Conservation (phyloP, 2,888 invertebrate genomes). For the Diabrotica balteata region DNA sequence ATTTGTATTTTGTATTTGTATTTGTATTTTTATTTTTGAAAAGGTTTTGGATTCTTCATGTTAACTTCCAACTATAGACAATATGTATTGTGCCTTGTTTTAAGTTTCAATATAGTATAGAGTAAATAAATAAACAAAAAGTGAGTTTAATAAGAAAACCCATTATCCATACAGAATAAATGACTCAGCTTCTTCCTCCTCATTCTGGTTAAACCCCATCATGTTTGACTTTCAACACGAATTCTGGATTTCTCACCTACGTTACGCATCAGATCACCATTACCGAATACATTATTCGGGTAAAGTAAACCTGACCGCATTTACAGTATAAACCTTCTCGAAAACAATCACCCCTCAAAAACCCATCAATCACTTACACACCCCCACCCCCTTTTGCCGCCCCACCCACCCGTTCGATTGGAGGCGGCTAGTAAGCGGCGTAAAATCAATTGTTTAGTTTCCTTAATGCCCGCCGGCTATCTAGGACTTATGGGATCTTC, state of each 20-base stretch:
- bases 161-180: too few relatives aligned
- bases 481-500: constrained; percentile 28
- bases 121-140: too few relatives aligned
- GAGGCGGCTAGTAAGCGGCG: constrained; percentile 21
- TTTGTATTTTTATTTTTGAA: too few relatives aligned
- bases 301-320: constrained; percentile 23
- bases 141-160: too few relatives aligned
- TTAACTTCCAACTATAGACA: too few relatives aligned
- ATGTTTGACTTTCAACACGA: background rate
- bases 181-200: background rate
- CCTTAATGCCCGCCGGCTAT: constrained; percentile 46
- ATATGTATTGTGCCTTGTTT: too few relatives aligned
- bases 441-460: constrained; percentile 49
- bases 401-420: constrained; percentile 12
- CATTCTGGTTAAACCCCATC: background rate
- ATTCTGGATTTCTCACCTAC: constrained; percentile 4
- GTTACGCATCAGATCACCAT: constrained; percentile 8
- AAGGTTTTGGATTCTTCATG: too few relatives aligned
- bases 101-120: too few relatives aligned
- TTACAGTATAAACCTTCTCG: constrained; percentile 25
- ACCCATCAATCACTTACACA: constrained; percentile 33
- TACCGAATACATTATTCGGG: constrained; percentile 20
- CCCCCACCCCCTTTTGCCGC: constrained; percentile 24
- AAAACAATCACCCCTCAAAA: constrained; percentile 23
- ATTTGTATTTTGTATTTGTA: too few relatives aligned